Conservation (phyloP, 1,140 invertebrate genomes). For the Dysdera silvatica region DNA sequence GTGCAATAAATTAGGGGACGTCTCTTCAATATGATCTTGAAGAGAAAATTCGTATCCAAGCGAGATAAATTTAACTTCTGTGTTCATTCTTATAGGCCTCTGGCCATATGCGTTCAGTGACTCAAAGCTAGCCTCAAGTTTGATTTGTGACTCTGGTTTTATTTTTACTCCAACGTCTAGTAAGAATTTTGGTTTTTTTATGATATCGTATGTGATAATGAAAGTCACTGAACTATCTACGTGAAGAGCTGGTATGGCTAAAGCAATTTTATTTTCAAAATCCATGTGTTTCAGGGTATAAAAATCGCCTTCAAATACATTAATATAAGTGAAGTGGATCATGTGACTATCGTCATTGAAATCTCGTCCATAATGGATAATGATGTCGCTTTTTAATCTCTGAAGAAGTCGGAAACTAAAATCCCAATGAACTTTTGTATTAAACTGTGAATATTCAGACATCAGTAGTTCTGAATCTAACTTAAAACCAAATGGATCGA, state of each 20-base stretch:
- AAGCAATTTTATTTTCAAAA: constrained; percentile 16
- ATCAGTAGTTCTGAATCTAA: constrained; percentile 4
- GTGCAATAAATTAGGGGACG: constrained; percentile 1
- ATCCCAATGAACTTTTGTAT: constrained; percentile 17
- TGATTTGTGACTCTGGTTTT: neutral
- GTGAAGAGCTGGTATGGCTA: constrained; percentile 18
- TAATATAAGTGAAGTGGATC: neutral
- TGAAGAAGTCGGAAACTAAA: constrained; percentile 7
- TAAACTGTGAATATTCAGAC: constrained; percentile 16
- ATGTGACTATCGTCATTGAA: constrained; percentile 16
- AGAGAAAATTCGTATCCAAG: neutral
- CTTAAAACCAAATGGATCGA: constrained; percentile 14
- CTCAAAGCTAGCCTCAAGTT: constrained; percentile 1
- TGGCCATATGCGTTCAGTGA: neutral
- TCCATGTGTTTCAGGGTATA: constrained; percentile 6
- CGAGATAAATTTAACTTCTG: neutral
- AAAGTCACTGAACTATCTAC: constrained; percentile 13
- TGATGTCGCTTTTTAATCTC: constrained; percentile 14
- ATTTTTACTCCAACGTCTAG: constrained; percentile 11
- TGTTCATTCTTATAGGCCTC: neutral
- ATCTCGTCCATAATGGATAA: constrained; percentile 16
- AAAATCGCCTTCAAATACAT: constrained; percentile 13
- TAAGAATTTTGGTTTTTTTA: constrained; percentile 16
- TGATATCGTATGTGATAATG: constrained; percentile 3
- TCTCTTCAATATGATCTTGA: constrained; percentile 8